Evolutionary conservation across 2,797 vertebrate species (phyloP).

Genomic region (Trematomus bernacchii): DNA sequence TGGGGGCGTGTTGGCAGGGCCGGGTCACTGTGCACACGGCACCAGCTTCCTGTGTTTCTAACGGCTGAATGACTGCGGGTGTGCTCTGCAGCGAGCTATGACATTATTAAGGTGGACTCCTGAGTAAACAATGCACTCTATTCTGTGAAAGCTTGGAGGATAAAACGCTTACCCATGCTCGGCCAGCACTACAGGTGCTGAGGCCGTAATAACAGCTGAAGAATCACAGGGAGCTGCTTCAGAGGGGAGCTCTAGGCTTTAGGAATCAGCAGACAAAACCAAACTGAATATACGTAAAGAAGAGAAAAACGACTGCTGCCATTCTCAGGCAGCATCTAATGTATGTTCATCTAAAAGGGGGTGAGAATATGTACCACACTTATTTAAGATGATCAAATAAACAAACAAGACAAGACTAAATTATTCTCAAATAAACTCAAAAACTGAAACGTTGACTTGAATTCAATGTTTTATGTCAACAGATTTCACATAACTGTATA

Average conservation of each 20-base stretch:
- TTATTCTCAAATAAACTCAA: no score
- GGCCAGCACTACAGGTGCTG: not conserved
- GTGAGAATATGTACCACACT: not conserved
- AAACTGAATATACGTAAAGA: not conserved
- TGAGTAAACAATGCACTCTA: constrained; percentile 25
- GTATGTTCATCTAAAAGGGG: not conserved
- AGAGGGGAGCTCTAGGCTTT: not conserved
- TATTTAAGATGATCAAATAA: not conserved
- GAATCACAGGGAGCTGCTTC: not conserved
- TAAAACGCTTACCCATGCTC: not conserved
- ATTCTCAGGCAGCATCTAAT: not conserved
- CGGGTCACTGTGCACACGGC: constrained; percentile 22
- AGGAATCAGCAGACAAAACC: constrained; percentile 7
- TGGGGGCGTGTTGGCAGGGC: constrained; percentile 41
- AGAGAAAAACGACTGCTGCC: not conserved
- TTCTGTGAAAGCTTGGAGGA: constrained; percentile 7
- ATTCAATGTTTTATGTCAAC: no score
- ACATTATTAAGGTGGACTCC: constrained; percentile 44
- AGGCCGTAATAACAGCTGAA: constrained; percentile 16
- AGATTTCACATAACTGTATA: no score
- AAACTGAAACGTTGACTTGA: no score
- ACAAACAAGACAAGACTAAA: not conserved
- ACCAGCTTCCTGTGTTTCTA: constrained; percentile 25
- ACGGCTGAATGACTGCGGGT: constrained; percentile 30
- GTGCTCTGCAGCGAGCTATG: constrained; percentile 32